Conservation (phyloP, 2,797 vertebrate genomes). For the Argya squamiceps region DNA sequence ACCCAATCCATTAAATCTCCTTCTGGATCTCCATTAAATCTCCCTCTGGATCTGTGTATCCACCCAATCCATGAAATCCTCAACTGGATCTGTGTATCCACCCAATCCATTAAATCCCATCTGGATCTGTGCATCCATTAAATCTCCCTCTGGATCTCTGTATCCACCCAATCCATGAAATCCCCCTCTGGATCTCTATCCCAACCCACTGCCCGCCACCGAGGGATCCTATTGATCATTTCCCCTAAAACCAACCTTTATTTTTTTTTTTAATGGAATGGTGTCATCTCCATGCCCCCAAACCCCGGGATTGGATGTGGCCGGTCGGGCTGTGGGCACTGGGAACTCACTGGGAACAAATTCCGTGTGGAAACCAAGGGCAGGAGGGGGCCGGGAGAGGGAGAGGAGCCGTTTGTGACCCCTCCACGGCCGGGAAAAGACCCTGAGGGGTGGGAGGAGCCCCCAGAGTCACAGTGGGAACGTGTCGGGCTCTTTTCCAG, state of each 20-base stretch:
- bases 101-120: too few species aligned
- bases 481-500: constrained; percentile 72
- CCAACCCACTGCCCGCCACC: background rate
- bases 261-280: background rate
- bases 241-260: rapidly evolving
- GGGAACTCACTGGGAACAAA: background rate
- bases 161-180: too few species aligned
- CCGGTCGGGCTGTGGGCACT: background rate
- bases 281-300: rapidly evolving
- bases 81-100: too few species aligned
- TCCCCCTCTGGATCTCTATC: background rate
- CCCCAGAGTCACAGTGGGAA: background rate
- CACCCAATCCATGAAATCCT: too few species aligned
- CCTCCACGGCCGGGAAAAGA: too few species aligned
- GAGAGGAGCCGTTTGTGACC: background rate
- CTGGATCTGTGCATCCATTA: background rate
- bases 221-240: rapidly evolving
- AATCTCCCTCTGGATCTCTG: too few species aligned
- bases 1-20: background rate
- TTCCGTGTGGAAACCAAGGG: background rate
- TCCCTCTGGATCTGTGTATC: too few species aligned
- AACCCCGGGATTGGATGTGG: background rate
- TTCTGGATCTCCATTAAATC: background rate
- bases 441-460: background rate
- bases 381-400: background rate